These are phyloP conservation scores for Ryuthela nishihirai DNA, from an alignment of 2,888 invertebrate species.

Conservation along the genomic window DNA sequence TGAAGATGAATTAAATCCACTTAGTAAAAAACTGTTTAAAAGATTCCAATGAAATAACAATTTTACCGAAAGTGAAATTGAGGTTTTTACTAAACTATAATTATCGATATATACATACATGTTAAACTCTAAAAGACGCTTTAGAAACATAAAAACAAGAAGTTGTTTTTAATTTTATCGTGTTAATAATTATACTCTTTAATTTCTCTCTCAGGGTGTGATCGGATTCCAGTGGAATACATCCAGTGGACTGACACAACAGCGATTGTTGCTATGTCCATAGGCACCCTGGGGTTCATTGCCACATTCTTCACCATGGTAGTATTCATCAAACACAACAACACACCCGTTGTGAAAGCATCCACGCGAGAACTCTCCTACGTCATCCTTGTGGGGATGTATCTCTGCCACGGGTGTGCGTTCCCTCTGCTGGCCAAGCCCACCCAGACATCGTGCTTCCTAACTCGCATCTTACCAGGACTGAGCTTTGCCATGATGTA, in stretches of 20 bases:
- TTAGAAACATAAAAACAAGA: too few species aligned
- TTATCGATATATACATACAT: too few species aligned
- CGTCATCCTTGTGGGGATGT: conserved; percentile 75
- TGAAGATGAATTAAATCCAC: too few species aligned
- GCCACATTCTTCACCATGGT: conserved; percentile 71
- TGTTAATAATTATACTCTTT: too few species aligned
- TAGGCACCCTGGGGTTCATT: conserved; percentile 78
- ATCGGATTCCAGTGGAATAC: conserved; percentile 60
- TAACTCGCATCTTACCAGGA: conserved; percentile 87
- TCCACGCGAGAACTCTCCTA: conserved; percentile 73
- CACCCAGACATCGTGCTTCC: conserved; percentile 72
- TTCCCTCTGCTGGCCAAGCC: conserved; percentile 81
- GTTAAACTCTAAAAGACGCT: too few species aligned
- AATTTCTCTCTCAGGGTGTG: conserved; percentile 53
- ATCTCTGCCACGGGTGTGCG: conserved; percentile 85
- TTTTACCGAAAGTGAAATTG: too few species aligned
- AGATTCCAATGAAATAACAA: too few species aligned
- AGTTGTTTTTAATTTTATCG: too few species aligned
- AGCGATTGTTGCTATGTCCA: conserved; percentile 61
- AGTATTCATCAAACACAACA: conserved; percentile 79
- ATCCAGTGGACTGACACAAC: conserved; percentile 61
- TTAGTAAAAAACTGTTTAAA: too few species aligned
- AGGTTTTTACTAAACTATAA: too few species aligned
- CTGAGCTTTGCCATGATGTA: conserved; percentile 97
- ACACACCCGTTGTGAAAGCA: conserved; percentile 95